Percentiles rank a stretch among this genome's conserved stretches.
Evolutionary conservation across 2,113 vertebrate species (phyloP).

Genomic region (cattle (Bos taurus)): DNA sequence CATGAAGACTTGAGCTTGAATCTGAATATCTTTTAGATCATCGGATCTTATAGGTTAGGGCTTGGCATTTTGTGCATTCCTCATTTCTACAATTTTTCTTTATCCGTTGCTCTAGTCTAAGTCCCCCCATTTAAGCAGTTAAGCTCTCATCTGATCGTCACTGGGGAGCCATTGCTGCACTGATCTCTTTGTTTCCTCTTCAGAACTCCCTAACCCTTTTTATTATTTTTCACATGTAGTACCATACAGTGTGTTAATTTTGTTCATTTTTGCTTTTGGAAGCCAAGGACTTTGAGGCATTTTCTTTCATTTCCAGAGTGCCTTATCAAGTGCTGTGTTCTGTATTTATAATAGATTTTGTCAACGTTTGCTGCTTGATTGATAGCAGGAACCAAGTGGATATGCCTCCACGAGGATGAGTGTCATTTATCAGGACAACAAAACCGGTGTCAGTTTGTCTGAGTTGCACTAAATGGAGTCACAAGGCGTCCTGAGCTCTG

Average conservation of each 20-base stretch:
- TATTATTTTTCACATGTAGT: neutral
- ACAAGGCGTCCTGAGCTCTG: neutral
- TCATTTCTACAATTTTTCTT: neutral
- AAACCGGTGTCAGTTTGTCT: neutral
- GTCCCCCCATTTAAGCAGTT: neutral
- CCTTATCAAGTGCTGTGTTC: neutral
- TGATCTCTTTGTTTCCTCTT: neutral
- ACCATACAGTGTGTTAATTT: neutral
- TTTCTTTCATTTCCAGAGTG: neutral
- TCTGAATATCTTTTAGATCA: neutral
- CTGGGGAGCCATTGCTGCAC: neutral
- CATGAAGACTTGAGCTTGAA: neutral
- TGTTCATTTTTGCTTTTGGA: neutral
- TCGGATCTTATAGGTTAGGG: neutral
- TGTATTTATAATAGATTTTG: neutral
- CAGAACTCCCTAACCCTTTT: neutral
- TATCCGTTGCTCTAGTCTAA: neutral
- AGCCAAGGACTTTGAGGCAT: neutral
- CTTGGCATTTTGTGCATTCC: neutral
- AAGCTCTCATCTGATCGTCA: neutral
- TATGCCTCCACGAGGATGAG: neutral
- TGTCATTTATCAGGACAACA: neutral
- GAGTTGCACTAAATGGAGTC: neutral
- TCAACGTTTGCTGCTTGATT: neutral
- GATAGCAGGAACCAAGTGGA: neutral